phyloP scores from a whole-genome alignment of 2,797 vertebrate genomes.

The Sebastiscus tertius region DNA sequence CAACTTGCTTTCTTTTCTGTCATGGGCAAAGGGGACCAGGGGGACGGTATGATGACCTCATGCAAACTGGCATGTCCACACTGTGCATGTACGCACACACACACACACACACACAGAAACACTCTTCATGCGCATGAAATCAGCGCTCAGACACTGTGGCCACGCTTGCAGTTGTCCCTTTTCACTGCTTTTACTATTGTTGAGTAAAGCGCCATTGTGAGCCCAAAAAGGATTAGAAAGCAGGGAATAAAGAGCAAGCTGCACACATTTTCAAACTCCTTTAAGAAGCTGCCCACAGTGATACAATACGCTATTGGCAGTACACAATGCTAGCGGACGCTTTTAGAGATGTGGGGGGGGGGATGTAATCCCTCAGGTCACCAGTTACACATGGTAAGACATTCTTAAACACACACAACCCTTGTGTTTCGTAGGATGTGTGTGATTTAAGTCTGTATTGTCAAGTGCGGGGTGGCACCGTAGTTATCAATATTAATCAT shows the following conservation, averaged over 20 bases:
- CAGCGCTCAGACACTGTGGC: constrained; percentile 72
- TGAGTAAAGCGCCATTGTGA: constrained; percentile 72
- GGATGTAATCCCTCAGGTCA: constrained; percentile 68
- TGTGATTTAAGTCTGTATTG: constrained; percentile 62
- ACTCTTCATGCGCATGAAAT: constrained; percentile 70
- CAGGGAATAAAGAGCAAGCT: constrained; percentile 65
- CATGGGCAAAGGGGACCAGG: constrained; percentile 19
- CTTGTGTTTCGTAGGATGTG: constrained; percentile 41
- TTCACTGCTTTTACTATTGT: constrained; percentile 72
- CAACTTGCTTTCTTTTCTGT: constrained; percentile 44
- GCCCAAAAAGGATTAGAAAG: constrained; percentile 76
- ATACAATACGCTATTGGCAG: constrained; percentile 53
- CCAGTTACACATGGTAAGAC: constrained; percentile 58
- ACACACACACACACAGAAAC: constrained; percentile 7
- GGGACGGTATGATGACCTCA: constrained; percentile 52
- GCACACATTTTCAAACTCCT: constrained; percentile 68
- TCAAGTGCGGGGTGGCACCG: constrained; percentile 42
- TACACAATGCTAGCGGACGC: constrained; percentile 45
- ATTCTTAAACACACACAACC: constrained; percentile 52
- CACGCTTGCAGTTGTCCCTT: constrained; percentile 75
- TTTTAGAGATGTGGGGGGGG: constrained; percentile 12
- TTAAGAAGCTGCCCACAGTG: constrained; percentile 61
- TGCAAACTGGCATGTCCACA: constrained; percentile 58
- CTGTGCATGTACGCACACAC: neutral
- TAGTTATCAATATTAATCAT: constrained; percentile 76